Evolutionary conservation across 2,113 vertebrate species (phyloP), one percentile per base, ranked within the genome.

Genomic region (Malurus cyaneus): DNA sequence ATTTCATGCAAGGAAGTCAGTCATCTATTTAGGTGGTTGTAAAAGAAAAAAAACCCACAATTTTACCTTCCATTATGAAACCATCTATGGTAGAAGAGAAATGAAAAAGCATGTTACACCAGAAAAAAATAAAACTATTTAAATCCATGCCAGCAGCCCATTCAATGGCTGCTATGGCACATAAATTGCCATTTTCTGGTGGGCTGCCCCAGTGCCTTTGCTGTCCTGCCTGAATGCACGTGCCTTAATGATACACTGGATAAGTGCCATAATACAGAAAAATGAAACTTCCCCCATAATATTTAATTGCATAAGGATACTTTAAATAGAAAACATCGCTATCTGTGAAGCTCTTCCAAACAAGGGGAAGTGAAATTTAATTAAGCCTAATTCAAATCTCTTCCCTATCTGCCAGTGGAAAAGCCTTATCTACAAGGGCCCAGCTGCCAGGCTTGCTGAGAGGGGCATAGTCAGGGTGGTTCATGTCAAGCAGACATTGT

Each of bases 391-490:
- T 92, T 89, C 79, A 92, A 84, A 88, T 80, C 42, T 88, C 15
- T 80, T 80, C 49, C 18, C 39, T 77, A 5, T 83, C 50, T 95
- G 64, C 50, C 67, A 59, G 59, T 59, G 64, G 95, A 73, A 78
- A 88, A 88, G 54, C 47, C 60, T 96, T 95, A 93, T 92, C 90
- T 92, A 60, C 64, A 95, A 90, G 67, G 56, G 31, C 44, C 76
- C 94, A 94, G 88, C 67, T 92, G 64, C 69, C 60, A 86, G 83
- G 69, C 36, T 78, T 80, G 46, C 60, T 44, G 61, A 74, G 39
- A 92, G 76, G 47, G 36, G 7, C 52, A 53, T 25, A 44, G 29
- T 80, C 73, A 44, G 44, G 28, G 21, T 57, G 41, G 42, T 53
- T 81, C 49, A 49, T 60, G 69, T 89, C 72, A 84, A 91, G 44